These are phyloP conservation scores for Alentia gelatinosa DNA, from an alignment of 2,888 invertebrate species.

Conservation along the genomic window DNA sequence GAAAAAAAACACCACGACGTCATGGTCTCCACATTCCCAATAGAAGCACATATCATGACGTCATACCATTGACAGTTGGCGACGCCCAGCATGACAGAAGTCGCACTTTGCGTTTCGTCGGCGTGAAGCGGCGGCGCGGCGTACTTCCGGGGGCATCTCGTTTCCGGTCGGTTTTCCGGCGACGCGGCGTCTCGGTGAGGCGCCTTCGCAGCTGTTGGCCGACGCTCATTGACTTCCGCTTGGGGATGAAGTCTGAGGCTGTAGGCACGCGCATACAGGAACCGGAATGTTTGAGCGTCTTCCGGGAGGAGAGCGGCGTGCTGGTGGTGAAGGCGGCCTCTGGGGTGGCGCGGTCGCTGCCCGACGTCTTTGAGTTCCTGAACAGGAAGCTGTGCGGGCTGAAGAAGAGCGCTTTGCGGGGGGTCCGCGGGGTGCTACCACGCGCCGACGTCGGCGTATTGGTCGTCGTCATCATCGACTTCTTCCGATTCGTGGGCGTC, in stretches of 20 bases:
- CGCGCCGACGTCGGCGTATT: neutral
- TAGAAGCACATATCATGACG: neutral
- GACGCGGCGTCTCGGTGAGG: conserved; percentile 12
- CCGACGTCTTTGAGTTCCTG: neutral
- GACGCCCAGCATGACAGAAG: conserved; percentile 17
- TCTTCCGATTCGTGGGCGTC: no score
- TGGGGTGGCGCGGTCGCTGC: neutral
- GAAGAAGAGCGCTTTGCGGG: conserved; percentile 7
- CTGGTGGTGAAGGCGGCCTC: neutral
- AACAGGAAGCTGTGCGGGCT: neutral
- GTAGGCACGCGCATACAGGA: neutral
- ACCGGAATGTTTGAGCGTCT: neutral
- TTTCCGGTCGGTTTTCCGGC: neutral
- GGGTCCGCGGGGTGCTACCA: neutral
- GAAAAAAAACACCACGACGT: no score
- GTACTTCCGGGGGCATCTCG: neutral
- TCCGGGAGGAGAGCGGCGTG: neutral
- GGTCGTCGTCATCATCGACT: neutral
- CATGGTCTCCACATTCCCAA: no score
- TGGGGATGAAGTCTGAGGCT: conserved; percentile 33
- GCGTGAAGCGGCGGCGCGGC: neutral
- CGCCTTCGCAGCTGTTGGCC: neutral
- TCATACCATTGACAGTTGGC: conserved; percentile 18
- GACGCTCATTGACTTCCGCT: conserved; percentile 8
- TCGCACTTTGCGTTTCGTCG: conserved; percentile 35